Conservation (phyloP, 2,113 vertebrate species). For the Lethenteron reissneri region DNA sequence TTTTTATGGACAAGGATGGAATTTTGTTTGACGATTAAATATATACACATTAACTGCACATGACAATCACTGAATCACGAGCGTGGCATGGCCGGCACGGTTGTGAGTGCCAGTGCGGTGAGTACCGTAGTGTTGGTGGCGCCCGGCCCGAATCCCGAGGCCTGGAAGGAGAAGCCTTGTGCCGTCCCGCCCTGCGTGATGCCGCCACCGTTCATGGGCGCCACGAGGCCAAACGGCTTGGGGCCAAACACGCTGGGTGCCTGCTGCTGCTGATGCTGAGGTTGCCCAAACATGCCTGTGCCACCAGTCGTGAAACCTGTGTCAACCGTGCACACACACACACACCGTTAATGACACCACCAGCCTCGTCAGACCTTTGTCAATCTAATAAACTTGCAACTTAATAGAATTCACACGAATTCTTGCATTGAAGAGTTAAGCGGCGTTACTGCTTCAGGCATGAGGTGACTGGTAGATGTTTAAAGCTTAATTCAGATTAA, state of each 20-base stretch:
- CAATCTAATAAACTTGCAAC: not conserved
- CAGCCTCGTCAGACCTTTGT: not conserved
- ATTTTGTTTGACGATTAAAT: too few species aligned
- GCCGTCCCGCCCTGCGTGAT: too few species aligned
- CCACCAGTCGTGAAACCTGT: conserved; percentile 10
- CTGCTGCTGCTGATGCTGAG: conserved; percentile 15
- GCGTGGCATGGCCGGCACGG: too few species aligned
- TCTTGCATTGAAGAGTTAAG: too few species aligned
- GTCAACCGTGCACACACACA: not conserved
- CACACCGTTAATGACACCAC: not conserved
- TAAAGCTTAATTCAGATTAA: too few species aligned
- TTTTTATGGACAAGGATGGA: too few species aligned
- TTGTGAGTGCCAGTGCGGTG: too few species aligned
- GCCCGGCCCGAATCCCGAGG: conserved; percentile 55
- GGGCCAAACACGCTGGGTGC: conserved; percentile 36
- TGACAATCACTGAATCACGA: too few species aligned
- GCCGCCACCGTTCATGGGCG: conserved; percentile 20
- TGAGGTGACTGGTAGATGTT: too few species aligned
- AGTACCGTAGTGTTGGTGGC: conserved; percentile 51
- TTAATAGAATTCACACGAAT: too few species aligned
- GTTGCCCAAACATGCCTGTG: conserved; percentile 45
- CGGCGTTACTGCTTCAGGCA: too few species aligned
- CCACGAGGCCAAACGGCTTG: conserved; percentile 60
- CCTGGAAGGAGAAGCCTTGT: conserved; percentile 20
- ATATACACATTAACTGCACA: too few species aligned